Percentiles rank a stretch among this genome's conserved stretches.
Conservation (phyloP, 2,797 vertebrate species). For the Clarias fuscus region DNA sequence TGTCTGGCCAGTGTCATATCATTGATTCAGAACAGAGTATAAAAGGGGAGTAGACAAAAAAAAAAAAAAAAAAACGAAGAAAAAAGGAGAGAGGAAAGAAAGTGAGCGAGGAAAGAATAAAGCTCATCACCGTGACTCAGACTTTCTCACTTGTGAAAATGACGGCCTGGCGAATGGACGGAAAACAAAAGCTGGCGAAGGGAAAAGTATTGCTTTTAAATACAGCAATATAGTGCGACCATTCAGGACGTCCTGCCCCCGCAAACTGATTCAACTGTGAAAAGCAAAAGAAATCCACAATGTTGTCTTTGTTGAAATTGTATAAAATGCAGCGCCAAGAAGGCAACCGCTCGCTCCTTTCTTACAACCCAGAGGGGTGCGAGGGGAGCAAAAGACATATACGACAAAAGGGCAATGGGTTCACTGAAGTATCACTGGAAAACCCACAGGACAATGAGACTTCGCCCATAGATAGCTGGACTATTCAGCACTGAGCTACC, state of each 20-base stretch:
- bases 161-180: conserved; percentile 33
- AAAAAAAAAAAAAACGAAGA: too few relatives aligned
- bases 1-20: conserved; percentile 44
- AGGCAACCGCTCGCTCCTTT: conserved; percentile 56
- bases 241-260: conserved; percentile 48
- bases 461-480: conserved; percentile 48
- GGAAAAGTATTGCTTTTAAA: conserved; percentile 45
- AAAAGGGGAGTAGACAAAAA: conserved; percentile 25
- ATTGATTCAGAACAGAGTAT: conserved; percentile 35
- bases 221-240: conserved; percentile 45
- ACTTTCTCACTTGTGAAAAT: conserved; percentile 42
- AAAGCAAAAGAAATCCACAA: conserved; percentile 46
- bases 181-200: conserved; percentile 43
- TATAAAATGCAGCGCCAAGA: conserved; percentile 58
- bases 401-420: conserved; percentile 58
- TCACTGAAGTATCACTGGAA: conserved; percentile 56
- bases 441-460: conserved; percentile 45
- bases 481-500: conserved; percentile 41
- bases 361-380: conserved; percentile 57
- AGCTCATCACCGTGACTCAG: conserved; percentile 42
- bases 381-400: conserved; percentile 54
- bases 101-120: conserved; percentile 30
- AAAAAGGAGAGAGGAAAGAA: conserved; percentile 34
- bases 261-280: conserved; percentile 50
- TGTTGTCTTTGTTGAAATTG: conserved; percentile 60